phyloP scores from a whole-genome alignment of 2,797 vertebrate species.

The Amniataba percoides region DNA sequence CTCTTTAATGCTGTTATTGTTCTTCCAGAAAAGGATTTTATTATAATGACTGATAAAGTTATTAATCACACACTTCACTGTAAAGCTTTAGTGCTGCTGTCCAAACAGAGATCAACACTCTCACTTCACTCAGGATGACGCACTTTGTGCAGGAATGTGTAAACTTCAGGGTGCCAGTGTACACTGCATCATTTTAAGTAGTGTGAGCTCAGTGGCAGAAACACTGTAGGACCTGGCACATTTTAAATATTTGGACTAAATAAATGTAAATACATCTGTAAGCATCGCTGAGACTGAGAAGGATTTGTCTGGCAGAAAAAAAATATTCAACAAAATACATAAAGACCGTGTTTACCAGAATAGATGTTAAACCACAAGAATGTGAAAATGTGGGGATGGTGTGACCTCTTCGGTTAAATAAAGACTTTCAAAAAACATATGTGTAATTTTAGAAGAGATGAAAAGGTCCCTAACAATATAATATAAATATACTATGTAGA shows the following conservation, averaged over 20 bases:
- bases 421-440: background rate
- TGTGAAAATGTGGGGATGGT: background rate
- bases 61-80: conserved; percentile 4
- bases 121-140: conserved; percentile 12
- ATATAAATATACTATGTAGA: background rate
- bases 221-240: background rate
- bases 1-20: background rate
- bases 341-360: background rate
- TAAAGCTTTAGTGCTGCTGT: conserved; percentile 8
- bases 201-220: conserved; percentile 1
- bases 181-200: background rate
- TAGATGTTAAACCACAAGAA: background rate
- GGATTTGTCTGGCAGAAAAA: background rate
- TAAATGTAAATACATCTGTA: background rate
- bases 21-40: background rate
- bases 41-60: background rate
- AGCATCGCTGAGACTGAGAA: background rate
- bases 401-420: background rate
- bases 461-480: background rate
- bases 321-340: background rate
- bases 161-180: background rate
- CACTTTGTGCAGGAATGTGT: conserved; percentile 10
- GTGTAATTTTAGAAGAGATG: background rate
- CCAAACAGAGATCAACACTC: background rate
- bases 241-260: conserved; percentile 30